Evolutionary conservation across 1,140 invertebrate genomes (phyloP).

Genomic region (Brachionus plicatilis): DNA sequence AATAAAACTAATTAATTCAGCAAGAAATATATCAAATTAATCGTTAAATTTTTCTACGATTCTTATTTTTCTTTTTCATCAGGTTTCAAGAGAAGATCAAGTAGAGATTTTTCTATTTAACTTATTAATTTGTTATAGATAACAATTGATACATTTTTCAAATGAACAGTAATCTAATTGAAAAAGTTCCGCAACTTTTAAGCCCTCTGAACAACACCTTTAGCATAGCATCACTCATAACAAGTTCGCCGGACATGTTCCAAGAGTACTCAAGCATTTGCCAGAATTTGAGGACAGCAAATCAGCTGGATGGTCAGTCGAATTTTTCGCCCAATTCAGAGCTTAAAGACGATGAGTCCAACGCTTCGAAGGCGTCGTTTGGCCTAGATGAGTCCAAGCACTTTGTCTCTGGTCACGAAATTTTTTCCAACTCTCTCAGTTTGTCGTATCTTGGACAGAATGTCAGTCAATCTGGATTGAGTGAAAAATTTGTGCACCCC

Average conservation of each 20-base stretch:
- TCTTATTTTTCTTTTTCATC: constrained; percentile 10
- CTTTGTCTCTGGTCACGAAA: not conserved
- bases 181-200: not conserved
- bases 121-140: constrained; percentile 29
- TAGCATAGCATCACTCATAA: constrained; percentile 1
- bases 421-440: not conserved
- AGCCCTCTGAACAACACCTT: not conserved
- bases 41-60: constrained; percentile 11
- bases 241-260: not conserved
- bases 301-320: constrained; percentile 2
- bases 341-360: not conserved
- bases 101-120: not conserved
- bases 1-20: constrained; percentile 26
- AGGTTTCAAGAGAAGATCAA: not conserved
- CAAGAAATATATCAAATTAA: constrained; percentile 38
- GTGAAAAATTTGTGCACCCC: constrained; percentile 28
- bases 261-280: not conserved
- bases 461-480: not conserved
- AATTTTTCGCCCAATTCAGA: not conserved
- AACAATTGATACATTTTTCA: not conserved
- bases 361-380: not conserved
- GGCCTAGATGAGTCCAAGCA: not conserved
- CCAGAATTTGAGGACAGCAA: not conserved
- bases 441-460: not conserved
- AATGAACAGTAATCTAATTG: not conserved